A percentile compares a stretch with the other conserved stretches of the same genome.
Conservation (phyloP, 2,888 invertebrate genomes). For the Xestoiulus laeticollis region DNA sequence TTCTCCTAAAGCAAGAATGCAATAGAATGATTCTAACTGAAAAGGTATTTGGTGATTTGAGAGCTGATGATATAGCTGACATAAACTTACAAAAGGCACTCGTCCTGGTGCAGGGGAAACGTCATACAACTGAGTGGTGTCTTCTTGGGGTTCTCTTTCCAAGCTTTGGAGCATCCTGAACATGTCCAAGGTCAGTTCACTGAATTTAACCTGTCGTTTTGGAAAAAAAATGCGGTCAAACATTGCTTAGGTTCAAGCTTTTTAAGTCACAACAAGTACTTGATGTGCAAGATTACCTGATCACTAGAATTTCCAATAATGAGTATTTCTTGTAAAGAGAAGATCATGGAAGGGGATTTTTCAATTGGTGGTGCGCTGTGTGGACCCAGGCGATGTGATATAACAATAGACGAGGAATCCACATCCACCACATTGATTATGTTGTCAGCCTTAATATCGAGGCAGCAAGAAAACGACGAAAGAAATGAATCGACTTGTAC, state of each 20-base stretch:
- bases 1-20: slow-evolving; percentile 69
- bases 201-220: slow-evolving; percentile 80
- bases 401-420: slow-evolving; percentile 81
- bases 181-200: slow-evolving; percentile 97
- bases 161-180: slow-evolving; percentile 95
- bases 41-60: background rate
- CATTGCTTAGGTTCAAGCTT: too few species aligned
- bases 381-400: slow-evolving; percentile 87
- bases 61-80: slow-evolving; percentile 39
- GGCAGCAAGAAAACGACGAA: background rate
- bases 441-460: slow-evolving; percentile 75
- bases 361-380: slow-evolving; percentile 88
- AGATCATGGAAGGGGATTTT: slow-evolving; percentile 83
- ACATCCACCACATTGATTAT: slow-evolving; percentile 87
- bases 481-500: background rate
- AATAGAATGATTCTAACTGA: background rate
- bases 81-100: slow-evolving; percentile 70
- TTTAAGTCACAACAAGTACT: too few species aligned
- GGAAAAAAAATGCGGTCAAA: background rate
- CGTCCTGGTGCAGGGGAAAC: slow-evolving; percentile 76
- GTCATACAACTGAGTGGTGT: slow-evolving; percentile 77
- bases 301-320: slow-evolving; percentile 93
- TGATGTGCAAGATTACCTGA: slow-evolving; percentile 69
- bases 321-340: slow-evolving; percentile 90
- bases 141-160: slow-evolving; percentile 89